Evolutionary conservation across 2,888 invertebrate species (phyloP), one percentile per base, ranked within the genome.

Genomic region (Magallana nippona): DNA sequence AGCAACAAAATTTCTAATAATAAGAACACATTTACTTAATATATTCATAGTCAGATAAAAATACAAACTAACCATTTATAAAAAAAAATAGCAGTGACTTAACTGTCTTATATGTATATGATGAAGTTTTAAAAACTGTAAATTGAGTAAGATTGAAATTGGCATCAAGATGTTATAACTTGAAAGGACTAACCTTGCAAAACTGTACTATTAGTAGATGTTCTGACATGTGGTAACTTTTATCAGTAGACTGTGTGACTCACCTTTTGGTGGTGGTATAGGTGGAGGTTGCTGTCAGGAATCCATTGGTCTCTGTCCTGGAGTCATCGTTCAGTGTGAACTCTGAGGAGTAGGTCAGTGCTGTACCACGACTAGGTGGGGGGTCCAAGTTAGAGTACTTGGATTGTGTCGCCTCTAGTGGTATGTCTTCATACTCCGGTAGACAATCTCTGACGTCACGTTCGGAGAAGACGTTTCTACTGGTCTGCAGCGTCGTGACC

Each of bases 401-500:
- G n/a, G 84, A 87, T n/a, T 86, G 84, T 44, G 84, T 83, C 5
- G 87, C 86, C 15, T 85, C 85, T 5, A 86, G 84, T 0, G 87
- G 88, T 15, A 89, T 83, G 22, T 87, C 89, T 77, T 87, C 86
- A 80, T 88, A 88, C 22, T 89, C 89, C 11, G 82, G 82, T 79
- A 86, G 85, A 44, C 89, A 88, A 55, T 88, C 89, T 19, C 87
- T 83, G 1, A 91, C 89, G 83, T 92, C 91, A 58, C 86, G 88
- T 82, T 91, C 91, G 10, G 88, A 89, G 88, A 92, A 92, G 78
- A 91, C 85, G 82, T 91, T 91, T 22, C 81, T 84, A 80, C 91
- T 91, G 11, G 84, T 88, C 88, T 93, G 93, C 83, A 93, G 82
- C 8, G 91, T 87, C 78, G 89, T 91, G 58, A 94, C 92, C 94